phyloP scores from a whole-genome alignment of 92 coral and sea anemone genomes.

The Scolanthus callimorphus region DNA sequence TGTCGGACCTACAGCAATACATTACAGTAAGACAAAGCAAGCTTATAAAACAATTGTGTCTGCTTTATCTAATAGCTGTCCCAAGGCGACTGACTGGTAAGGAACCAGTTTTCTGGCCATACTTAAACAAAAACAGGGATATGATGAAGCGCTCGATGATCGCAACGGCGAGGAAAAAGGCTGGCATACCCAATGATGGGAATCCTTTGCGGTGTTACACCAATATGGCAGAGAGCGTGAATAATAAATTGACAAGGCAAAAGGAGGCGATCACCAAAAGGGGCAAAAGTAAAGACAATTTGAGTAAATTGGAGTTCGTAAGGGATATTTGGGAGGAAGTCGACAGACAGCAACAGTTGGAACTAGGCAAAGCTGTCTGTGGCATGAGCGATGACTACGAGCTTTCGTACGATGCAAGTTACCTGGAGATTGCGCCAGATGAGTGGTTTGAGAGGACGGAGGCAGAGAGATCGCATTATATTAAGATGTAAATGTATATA shows the following conservation, averaged over 20 bases:
- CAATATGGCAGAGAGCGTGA: slow-evolving; percentile 38
- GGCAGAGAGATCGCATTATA: slow-evolving; percentile 1
- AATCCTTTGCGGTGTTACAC: slow-evolving; percentile 27
- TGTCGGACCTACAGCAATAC: slow-evolving; percentile 22
- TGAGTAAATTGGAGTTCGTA: slow-evolving; percentile 32
- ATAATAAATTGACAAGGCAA: slow-evolving; percentile 40
- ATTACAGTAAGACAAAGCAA: slow-evolving; percentile 7
- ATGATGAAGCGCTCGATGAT: slow-evolving; percentile 36
- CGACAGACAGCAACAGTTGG: slow-evolving; percentile 18
- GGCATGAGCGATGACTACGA: slow-evolving; percentile 32
- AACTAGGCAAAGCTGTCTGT: slow-evolving; percentile 13
- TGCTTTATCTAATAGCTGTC: slow-evolving; percentile 10
- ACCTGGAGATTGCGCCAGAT: slow-evolving; percentile 12
- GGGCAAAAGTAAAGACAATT: slow-evolving; percentile 23
- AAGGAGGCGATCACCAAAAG: slow-evolving; percentile 30
- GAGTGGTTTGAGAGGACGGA: slow-evolving; percentile 28
- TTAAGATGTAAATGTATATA: too few relatives aligned
- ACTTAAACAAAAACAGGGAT: slow-evolving; percentile 8
- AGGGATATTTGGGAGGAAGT: slow-evolving; percentile 40
- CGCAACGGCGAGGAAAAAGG: slow-evolving; percentile 26
- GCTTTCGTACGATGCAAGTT: slow-evolving; percentile 17
- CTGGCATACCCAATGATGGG: slow-evolving; percentile 44
- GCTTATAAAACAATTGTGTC: slow-evolving; percentile 7
- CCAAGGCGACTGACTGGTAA: slow-evolving; percentile 6
- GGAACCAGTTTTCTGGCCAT: slow-evolving; percentile 30